These are phyloP conservation scores for Xiphophorus couchianus DNA, from an alignment of 2,113 vertebrate genomes.

Conservation along the genomic window DNA sequence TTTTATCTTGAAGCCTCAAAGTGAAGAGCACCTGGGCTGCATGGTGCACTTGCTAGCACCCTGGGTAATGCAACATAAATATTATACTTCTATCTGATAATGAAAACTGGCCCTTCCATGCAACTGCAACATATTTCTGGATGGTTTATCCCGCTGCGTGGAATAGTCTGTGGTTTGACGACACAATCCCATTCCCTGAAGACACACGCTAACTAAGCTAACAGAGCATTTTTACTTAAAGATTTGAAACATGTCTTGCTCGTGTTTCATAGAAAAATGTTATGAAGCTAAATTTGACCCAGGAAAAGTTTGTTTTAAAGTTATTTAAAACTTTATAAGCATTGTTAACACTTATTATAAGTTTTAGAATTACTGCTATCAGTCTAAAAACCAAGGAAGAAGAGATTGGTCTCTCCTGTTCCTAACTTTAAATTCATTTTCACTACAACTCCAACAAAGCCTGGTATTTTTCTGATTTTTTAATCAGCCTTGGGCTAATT, in stretches of 20 bases:
- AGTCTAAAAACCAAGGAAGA: neutral
- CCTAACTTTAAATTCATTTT: constrained; percentile 46
- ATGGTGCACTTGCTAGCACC: no score
- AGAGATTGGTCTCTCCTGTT: constrained; percentile 11
- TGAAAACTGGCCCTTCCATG: no score
- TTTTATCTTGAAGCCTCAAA: no score
- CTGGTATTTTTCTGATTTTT: no score
- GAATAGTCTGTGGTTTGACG: neutral
- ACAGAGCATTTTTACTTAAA: neutral
- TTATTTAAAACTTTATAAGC: no score
- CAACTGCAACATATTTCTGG: neutral
- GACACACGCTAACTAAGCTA: neutral
- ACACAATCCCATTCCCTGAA: neutral
- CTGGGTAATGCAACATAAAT: no score
- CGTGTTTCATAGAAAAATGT: no score
- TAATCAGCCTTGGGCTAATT: constrained; percentile 2
- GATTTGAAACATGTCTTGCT: no score
- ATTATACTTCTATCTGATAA: no score
- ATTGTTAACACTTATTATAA: neutral
- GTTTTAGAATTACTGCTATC: neutral
- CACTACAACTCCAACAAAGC: constrained; percentile 32
- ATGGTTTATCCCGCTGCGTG: neutral
- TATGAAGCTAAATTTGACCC: no score
- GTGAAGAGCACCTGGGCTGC: no score
- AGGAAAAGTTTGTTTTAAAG: no score